These are phyloP conservation scores for Tortricodes alternella DNA, from an alignment of 2,888 invertebrate genomes.

Conservation along the genomic window DNA sequence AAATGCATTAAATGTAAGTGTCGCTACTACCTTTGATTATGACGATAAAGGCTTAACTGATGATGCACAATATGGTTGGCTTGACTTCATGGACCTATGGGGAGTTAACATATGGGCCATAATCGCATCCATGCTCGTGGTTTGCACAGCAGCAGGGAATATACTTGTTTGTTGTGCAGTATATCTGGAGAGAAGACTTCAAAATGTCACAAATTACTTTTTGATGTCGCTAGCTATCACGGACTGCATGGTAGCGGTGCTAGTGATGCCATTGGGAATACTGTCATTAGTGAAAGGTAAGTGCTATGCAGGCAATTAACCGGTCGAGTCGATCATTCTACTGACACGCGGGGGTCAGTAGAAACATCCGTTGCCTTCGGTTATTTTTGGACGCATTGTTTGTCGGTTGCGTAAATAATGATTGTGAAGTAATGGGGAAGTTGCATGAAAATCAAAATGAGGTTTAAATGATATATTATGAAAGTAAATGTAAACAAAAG, in stretches of 20 bases:
- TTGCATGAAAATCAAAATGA: too few species aligned
- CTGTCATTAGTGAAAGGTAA: slow-evolving; percentile 91
- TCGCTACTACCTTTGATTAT: slow-evolving; percentile 12
- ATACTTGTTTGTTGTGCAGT: slow-evolving; percentile 97
- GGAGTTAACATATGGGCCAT: slow-evolving; percentile 88
- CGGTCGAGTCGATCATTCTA: too few species aligned
- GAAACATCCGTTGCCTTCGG: background rate
- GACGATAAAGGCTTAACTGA: slow-evolving; percentile 41
- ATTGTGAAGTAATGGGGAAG: too few species aligned
- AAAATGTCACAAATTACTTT: slow-evolving; percentile 99
- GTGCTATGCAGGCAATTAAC: slow-evolving; percentile 43
- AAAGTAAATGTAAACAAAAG: too few species aligned
- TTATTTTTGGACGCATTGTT: too few species aligned
- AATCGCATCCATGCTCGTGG: slow-evolving; percentile 88
- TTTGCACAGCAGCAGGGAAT: slow-evolving; percentile 95
- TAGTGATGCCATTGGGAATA: slow-evolving; percentile 98
- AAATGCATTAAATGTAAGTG: slow-evolving; percentile 6
- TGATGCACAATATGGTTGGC: slow-evolving; percentile 40
- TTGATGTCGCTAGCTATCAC: slow-evolving; percentile 97
- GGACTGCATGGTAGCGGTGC: slow-evolving; percentile 95
- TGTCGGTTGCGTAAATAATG: too few species aligned
- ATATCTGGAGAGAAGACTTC: slow-evolving; percentile 93
- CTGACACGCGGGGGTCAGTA: background rate
- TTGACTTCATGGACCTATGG: slow-evolving; percentile 39
- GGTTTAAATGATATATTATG: too few species aligned